A percentile compares a stretch with the other conserved stretches of the same genome.
These are phyloP conservation scores for Apostichopus californicus DNA, from an alignment of 35 echinoderm and acorn worm species.

Conservation along the genomic window DNA sequence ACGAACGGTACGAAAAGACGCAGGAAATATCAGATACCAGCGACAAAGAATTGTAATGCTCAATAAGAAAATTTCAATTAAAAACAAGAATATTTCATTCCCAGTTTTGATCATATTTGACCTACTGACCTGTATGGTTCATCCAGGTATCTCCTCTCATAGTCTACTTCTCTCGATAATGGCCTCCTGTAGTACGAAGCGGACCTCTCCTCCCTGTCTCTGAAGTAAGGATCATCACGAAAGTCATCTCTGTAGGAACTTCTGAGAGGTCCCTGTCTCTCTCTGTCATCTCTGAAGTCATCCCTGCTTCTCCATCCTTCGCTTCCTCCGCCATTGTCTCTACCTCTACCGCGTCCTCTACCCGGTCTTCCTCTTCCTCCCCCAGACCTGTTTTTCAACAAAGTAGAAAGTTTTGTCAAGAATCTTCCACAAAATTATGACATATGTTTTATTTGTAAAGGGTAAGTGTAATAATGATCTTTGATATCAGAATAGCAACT, in stretches of 20 bases:
- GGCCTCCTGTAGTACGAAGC: conserved; percentile 18
- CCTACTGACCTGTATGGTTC: conserved; percentile 34
- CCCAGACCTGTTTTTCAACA: background rate
- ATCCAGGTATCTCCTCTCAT: conserved; percentile 30
- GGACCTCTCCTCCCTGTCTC: background rate
- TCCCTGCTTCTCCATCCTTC: background rate
- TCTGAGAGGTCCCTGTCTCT: background rate
- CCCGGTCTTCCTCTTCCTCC: conserved; percentile 18
- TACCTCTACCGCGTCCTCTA: conserved; percentile 51
- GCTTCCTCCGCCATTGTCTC: conserved; percentile 9
- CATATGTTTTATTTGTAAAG: too few relatives aligned
- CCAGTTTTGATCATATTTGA: too few relatives aligned
- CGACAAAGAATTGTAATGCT: too few relatives aligned
- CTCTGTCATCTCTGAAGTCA: conserved; percentile 43
- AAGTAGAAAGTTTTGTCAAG: too few relatives aligned
- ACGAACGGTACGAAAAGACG: background rate
- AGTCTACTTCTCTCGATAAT: conserved; percentile 9
- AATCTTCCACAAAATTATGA: too few relatives aligned
- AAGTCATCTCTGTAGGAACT: background rate
- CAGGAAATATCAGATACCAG: too few relatives aligned
- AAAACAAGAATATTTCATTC: too few relatives aligned
- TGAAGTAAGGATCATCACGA: conserved; percentile 20
- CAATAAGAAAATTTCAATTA: too few relatives aligned
- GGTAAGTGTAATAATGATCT: too few relatives aligned
- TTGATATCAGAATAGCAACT: too few relatives aligned